Evolutionary conservation across 2,113 vertebrate genomes (phyloP).

Genomic region (Anthoscopus minutus): DNA sequence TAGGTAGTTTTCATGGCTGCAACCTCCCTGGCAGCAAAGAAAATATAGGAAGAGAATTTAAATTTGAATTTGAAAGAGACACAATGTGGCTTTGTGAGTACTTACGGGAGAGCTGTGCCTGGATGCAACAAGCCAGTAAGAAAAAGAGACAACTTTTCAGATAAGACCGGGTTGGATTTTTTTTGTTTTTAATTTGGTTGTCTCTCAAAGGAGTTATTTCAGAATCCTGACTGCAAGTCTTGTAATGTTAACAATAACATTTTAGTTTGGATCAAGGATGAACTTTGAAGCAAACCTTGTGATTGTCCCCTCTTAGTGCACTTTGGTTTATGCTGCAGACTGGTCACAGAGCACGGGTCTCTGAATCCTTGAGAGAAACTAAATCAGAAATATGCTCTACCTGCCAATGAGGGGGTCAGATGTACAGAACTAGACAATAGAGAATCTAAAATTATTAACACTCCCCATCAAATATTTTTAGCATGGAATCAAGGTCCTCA

Average conservation of each 20-base stretch:
- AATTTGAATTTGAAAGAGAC: neutral
- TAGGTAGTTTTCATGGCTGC: neutral
- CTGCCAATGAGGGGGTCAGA: neutral
- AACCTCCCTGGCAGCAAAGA: neutral
- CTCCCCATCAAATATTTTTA: neutral
- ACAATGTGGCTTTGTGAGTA: neutral
- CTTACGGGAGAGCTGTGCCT: neutral
- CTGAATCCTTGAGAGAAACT: neutral
- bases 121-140: neutral
- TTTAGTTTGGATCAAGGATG: neutral
- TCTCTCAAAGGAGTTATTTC: neutral
- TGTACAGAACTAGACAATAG: neutral
- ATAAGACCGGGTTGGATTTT: rapidly evolving
- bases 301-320: neutral
- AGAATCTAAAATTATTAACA: neutral
- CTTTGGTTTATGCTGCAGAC: neutral
- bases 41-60: neutral
- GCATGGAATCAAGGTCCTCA: neutral
- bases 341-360: neutral
- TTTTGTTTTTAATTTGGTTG: neutral
- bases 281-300: neutral
- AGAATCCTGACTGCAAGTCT: neutral
- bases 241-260: neutral
- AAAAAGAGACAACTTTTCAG: neutral
- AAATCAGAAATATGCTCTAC: neutral